Percentiles rank a stretch among this genome's conserved stretches.
phyloP scores from a whole-genome alignment of 2,113 vertebrate genomes.

The Cavia aperea region DNA sequence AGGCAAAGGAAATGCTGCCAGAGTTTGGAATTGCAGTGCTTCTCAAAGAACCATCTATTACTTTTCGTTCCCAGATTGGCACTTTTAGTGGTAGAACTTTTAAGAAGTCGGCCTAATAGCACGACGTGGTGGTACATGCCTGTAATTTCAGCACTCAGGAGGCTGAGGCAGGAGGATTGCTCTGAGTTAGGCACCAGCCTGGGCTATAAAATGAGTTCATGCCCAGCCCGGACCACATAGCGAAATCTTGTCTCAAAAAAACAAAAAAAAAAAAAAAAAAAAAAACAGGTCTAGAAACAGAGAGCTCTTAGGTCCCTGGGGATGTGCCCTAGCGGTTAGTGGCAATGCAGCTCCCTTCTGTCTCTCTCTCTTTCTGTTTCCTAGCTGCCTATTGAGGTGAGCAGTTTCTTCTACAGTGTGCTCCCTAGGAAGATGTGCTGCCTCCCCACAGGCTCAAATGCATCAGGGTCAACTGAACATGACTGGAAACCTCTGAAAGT shows the following conservation, averaged over 20 bases:
- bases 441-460: not conserved
- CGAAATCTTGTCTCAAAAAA: not conserved
- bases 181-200: not conserved
- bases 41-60: not conserved
- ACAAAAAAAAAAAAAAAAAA: not conserved
- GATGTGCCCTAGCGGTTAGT: too few species aligned
- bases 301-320: not conserved
- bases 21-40: not conserved
- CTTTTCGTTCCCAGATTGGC: too few species aligned
- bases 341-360: not conserved
- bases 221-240: not conserved
- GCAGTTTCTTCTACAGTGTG: not conserved
- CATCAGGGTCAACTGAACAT: not conserved
- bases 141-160: not conserved
- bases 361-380: not conserved
- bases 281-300: not conserved
- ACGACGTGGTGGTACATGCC: not conserved
- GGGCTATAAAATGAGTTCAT: not conserved
- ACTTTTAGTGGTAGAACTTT: not conserved
- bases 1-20: not conserved
- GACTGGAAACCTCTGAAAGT: not conserved
- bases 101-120: not conserved
- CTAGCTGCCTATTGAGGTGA: not conserved
- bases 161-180: not conserved
- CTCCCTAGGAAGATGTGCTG: not conserved